These are phyloP conservation scores for Ormyrus rosae DNA, from an alignment of 2,888 invertebrate genomes.

Conservation along the genomic window DNA sequence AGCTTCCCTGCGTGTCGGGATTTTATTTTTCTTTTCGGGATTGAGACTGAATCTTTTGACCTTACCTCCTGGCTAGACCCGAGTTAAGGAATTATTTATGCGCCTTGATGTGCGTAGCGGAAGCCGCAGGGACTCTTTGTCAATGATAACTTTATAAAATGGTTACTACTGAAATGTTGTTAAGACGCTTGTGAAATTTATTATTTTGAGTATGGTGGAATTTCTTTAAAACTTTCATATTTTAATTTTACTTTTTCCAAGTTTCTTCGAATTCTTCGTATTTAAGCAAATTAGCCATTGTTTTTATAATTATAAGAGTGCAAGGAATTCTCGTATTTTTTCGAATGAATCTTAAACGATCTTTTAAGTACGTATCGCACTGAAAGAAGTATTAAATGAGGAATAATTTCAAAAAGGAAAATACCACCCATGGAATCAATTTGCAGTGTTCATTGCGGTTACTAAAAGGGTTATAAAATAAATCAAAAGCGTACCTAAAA, in stretches of 20 bases:
- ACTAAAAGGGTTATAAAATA: conserved; percentile 10
- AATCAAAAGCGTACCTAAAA: conserved; percentile 18
- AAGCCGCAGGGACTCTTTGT: too few relatives aligned
- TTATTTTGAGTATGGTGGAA: too few relatives aligned
- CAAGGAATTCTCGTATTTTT: neutral
- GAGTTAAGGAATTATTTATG: conserved; percentile 5
- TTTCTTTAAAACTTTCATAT: too few relatives aligned
- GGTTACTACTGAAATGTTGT: too few relatives aligned
- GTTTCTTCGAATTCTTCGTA: too few relatives aligned
- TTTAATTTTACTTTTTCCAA: too few relatives aligned
- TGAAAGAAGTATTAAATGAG: conserved; percentile 27
- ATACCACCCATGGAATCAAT: conserved; percentile 40
- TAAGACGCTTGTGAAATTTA: too few relatives aligned
- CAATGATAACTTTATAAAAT: too few relatives aligned
- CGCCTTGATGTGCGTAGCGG: conserved; percentile 1
- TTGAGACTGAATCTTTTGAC: neutral
- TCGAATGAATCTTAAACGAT: conserved; percentile 7
- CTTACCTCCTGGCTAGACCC: neutral
- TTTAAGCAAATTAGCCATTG: neutral
- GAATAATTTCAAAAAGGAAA: conserved; percentile 10
- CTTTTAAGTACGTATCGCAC: conserved; percentile 18
- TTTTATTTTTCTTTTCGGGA: neutral
- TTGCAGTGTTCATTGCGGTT: conserved; percentile 20
- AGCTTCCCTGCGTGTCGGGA: conserved; percentile 3
- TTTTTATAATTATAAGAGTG: conserved; percentile 8